These are phyloP conservation scores for Meloidogyne floridensis DNA, from an alignment of 1,140 invertebrate genomes.

Conservation along the genomic window DNA sequence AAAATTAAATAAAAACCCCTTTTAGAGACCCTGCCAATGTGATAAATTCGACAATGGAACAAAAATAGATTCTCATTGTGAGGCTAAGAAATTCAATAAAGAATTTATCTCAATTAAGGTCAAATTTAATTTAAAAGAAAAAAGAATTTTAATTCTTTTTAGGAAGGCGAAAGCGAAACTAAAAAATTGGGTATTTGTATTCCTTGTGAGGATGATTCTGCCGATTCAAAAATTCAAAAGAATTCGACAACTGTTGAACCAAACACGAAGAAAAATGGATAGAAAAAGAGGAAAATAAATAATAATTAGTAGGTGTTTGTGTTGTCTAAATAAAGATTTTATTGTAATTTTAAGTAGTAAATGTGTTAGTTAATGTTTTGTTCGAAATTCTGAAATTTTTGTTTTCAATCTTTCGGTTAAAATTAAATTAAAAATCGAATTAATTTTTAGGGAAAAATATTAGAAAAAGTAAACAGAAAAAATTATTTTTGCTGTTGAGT, in stretches of 20 bases:
- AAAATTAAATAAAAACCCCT: background rate
- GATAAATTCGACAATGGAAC: background rate
- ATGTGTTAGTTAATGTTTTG: too few relatives aligned
- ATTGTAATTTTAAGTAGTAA: too few relatives aligned
- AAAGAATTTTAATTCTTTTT: background rate
- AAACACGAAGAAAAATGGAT: background rate
- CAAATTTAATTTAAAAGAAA: background rate
- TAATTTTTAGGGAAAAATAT: too few relatives aligned
- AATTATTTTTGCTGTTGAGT: too few relatives aligned
- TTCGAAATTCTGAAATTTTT: too few relatives aligned
- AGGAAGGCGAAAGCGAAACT: background rate
- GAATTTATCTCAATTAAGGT: background rate
- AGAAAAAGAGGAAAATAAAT: too few relatives aligned
- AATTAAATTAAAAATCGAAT: too few relatives aligned
- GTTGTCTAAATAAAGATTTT: too few relatives aligned
- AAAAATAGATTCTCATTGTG: background rate
- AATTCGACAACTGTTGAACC: background rate
- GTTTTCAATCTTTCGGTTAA: too few relatives aligned
- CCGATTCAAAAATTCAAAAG: background rate
- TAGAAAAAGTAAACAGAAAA: too few relatives aligned
- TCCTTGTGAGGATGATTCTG: background rate
- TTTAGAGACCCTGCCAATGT: background rate
- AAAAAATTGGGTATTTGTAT: background rate
- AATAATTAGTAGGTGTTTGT: too few relatives aligned
- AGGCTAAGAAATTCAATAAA: constrained; percentile 3